Evolutionary conservation across 2,113 vertebrate genomes (phyloP).

Genomic region (Rhinoptilus africanus): DNA sequence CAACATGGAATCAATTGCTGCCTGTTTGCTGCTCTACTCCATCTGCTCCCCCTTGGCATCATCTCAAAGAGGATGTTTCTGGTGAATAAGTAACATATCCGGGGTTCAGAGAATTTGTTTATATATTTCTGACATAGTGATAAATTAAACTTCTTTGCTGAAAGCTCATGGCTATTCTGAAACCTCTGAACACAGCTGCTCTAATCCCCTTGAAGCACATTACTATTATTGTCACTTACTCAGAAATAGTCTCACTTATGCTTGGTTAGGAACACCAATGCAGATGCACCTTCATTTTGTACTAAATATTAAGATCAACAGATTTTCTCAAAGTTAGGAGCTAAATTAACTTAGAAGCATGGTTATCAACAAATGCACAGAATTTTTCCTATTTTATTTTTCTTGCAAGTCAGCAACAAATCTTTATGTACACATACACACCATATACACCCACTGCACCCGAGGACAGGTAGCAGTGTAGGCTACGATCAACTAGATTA

Average conservation of each 20-base stretch:
- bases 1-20: slow-evolving; percentile 59
- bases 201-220: not conserved
- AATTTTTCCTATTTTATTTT: not conserved
- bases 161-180: slow-evolving; percentile 30
- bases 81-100: slow-evolving; percentile 42
- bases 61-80: slow-evolving; percentile 64
- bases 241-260: not conserved
- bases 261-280: not conserved
- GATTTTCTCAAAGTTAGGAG: not conserved
- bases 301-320: not conserved
- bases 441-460: not conserved
- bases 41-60: slow-evolving; percentile 46
- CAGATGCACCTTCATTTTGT: not conserved
- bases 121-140: slow-evolving; percentile 16
- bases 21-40: slow-evolving; percentile 52
- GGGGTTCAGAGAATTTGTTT: slow-evolving; percentile 19
- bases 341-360: not conserved
- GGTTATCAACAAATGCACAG: not conserved
- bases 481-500: not conserved
- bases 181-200: slow-evolving; percentile 2
- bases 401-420: not conserved
- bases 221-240: not conserved
- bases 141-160: slow-evolving; percentile 29
- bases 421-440: not conserved
- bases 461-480: not conserved